Conservation (phyloP, 2,113 vertebrate species). For the Megaceryle maxima region DNA sequence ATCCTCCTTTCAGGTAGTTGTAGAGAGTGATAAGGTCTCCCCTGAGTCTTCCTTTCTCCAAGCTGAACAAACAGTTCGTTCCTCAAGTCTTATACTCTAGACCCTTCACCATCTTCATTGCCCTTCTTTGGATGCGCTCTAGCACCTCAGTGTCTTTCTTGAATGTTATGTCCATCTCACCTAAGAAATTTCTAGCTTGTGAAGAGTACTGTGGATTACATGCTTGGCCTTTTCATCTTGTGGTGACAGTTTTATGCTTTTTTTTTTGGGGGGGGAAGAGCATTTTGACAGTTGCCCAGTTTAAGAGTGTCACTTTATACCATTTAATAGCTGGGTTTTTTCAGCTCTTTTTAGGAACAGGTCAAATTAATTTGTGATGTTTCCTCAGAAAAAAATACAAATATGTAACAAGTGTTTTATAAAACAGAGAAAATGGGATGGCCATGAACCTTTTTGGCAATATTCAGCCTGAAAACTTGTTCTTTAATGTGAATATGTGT, state of each 20-base stretch:
- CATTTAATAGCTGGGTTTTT: not conserved
- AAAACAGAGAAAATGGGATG: not conserved
- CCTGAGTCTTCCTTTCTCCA: not conserved
- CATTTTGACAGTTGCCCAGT: not conserved
- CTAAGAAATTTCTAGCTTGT: not conserved
- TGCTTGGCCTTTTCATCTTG: not conserved
- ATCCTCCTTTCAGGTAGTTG: not conserved
- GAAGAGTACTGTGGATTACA: not conserved
- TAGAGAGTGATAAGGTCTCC: not conserved
- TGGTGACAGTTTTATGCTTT: not conserved
- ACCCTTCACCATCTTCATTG: rapidly evolving
- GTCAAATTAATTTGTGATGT: not conserved
- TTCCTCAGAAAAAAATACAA: not conserved
- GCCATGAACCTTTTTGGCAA: not conserved
- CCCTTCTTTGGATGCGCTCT: not conserved
- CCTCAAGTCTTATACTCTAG: not conserved
- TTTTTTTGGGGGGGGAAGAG: not conserved
- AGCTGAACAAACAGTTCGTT: not conserved
- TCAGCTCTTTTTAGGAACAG: not conserved
- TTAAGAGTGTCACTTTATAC: not conserved
- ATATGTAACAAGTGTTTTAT: not conserved
- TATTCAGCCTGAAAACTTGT: not conserved
- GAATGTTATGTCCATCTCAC: not conserved
- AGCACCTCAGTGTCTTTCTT: not conserved
- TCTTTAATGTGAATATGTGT: not conserved